A percentile compares a stretch with the other conserved stretches of the same genome.
Conservation (phyloP, 2,888 invertebrate species). For the Drosophila buzzatii region DNA sequence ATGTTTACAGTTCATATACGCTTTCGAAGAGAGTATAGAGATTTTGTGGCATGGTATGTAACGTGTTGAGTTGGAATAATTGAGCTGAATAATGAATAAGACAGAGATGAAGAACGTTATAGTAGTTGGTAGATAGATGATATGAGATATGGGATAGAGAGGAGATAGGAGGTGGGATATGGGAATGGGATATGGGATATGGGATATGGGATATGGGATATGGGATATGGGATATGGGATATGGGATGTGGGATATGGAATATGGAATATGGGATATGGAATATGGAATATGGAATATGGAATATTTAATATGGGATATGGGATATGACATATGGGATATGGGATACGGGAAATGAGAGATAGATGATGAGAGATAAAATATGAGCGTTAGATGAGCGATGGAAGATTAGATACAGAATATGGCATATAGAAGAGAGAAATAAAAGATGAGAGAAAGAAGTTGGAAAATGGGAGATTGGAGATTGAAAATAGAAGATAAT, state of each 20-base stretch:
- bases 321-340: too few relatives aligned
- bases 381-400: not conserved
- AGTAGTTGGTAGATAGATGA: not conserved
- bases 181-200: not conserved
- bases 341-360: not conserved
- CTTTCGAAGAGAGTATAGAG: too few relatives aligned
- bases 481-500: not conserved
- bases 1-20: not conserved
- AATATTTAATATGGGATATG: too few relatives aligned
- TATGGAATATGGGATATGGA: not conserved
- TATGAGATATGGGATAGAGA: not conserved
- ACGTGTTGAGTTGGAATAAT: not conserved
- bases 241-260: too few relatives aligned
- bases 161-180: not conserved
- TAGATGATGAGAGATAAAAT: not conserved
- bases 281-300: too few relatives aligned
- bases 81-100: not conserved
- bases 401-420: too few relatives aligned
- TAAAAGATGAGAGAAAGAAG: not conserved
- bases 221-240: not conserved
- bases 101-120: not conserved
- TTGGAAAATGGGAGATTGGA: not conserved
- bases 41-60: not conserved
- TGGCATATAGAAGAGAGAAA: too few relatives aligned
- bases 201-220: not conserved